Conservation (phyloP, 2,888 invertebrate species). For the Digitonthophagus gazella region DNA sequence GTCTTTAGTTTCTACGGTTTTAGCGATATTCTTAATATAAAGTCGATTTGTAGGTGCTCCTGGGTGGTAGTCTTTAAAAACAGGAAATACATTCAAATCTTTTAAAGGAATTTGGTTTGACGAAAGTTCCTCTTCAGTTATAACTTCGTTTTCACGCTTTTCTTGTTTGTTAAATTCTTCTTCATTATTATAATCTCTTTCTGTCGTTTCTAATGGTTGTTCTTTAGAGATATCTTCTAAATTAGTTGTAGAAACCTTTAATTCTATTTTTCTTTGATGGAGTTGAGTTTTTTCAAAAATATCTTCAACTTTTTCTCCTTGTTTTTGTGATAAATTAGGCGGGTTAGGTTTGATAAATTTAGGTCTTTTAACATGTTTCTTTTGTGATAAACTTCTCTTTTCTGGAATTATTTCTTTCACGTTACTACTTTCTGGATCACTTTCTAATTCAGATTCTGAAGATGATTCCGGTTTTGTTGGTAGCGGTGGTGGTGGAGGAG, state of each 20-base stretch:
- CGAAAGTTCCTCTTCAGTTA: slow-evolving; percentile 64
- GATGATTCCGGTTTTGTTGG: slow-evolving; percentile 18
- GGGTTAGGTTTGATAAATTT: slow-evolving; percentile 54
- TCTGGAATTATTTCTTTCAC: slow-evolving; percentile 50
- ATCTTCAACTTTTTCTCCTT: slow-evolving; percentile 52
- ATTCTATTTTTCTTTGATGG: slow-evolving; percentile 53
- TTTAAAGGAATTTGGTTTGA: slow-evolving; percentile 67
- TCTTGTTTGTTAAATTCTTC: slow-evolving; percentile 33
- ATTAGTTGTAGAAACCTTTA: slow-evolving; percentile 51
- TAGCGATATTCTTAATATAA: slow-evolving; percentile 91
- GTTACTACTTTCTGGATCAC: slow-evolving; percentile 54
- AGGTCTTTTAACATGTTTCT: slow-evolving; percentile 55
- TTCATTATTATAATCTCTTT: slow-evolving; percentile 30
- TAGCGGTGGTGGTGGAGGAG: background rate
- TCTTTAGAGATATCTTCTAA: slow-evolving; percentile 32
- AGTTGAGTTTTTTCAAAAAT: slow-evolving; percentile 56
- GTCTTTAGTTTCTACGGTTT: slow-evolving; percentile 73
- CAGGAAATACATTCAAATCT: slow-evolving; percentile 71
- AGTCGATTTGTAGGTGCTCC: slow-evolving; percentile 80
- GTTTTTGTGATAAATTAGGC: slow-evolving; percentile 40
- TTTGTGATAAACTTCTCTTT: slow-evolving; percentile 51
- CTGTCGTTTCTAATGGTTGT: slow-evolving; percentile 20
- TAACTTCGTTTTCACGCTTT: slow-evolving; percentile 46
- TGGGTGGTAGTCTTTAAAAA: slow-evolving; percentile 82
- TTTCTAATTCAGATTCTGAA: slow-evolving; percentile 65